Base-by-base conservation (phyloP, 2,888 invertebrate species). In the Colostygia pectinataria region DNA sequence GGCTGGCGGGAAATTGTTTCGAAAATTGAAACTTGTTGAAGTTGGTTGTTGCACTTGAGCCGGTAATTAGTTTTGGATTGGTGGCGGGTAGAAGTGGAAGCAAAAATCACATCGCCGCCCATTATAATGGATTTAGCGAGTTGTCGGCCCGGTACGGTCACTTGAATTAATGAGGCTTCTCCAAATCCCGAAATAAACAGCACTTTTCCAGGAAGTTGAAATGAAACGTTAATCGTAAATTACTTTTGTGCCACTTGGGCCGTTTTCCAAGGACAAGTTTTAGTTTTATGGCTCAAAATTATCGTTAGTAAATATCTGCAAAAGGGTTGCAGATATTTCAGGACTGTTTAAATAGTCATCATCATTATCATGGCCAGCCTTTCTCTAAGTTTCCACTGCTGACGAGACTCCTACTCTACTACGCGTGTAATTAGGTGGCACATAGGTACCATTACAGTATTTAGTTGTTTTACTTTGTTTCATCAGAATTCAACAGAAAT, bases 61-160 rank as follows among this genome's bases (percentile, higher is more conserved):
- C 65, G 59, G 66, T 80, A 82, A 83, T 82, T 79, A 75, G 71
- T 77, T 80, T 81, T 63, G 66, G 66, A 76, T 75, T 72, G 71
- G 64, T 61, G 54, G 61, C 53, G 55, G 62, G 54, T 54, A 59
- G 57, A 58, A 63, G 60, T 59, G 54, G 64, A 66, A 59, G 69
- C 70, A 74, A 75, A 81, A 80, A 79, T 78, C 72, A 73, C 70
- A 71, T 74, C 69, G 68, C 64, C 58, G 59, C 58, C 66, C 59
- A 66, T 73, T 69, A 70, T 73, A 79, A 77, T 73, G 73, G 72
- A 65, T 74, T 78, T 77, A 74, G 70, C 67, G 68, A 66, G 61
- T 67, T 59, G 58, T 67, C 64, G 56, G 63, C 51, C 59, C 61
- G 60, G 67, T 61, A 61, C 65, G 57, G 59, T 59, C 63, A 67